Base-by-base conservation (phyloP, 2,888 invertebrate genomes). In the Diabrotica balteata region DNA sequence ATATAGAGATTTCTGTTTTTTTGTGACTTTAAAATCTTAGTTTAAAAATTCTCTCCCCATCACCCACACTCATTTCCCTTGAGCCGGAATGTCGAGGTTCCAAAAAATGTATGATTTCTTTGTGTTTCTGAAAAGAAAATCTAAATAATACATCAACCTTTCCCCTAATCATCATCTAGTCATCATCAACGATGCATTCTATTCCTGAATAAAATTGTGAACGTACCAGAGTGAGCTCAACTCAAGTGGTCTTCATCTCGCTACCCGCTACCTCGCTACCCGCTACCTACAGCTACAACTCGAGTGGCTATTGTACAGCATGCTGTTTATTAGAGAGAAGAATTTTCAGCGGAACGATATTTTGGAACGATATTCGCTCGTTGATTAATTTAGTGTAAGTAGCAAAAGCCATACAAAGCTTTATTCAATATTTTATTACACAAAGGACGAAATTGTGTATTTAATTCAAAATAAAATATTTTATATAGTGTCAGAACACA, bases 221-320 rank as follows among this genome's bases (percentile, higher is more conserved):
- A 57, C 44, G 55, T 57, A 57, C 55, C 55, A 57, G 55, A 57
- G 55, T 44, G 55, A 57, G 44, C 45, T 54, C 71, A 69, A 70
- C 72, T 78, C 76, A 77, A 78, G 78, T 77, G 79, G 76, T 69
- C 75, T 77, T 76, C 74, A 76, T 57, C 55, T 57, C 43, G 54
- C 54, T 54, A 54, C 54, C 54, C 54, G 54, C 54, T 54, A 54
- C 54, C 55, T 57, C 47, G 47, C 47, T 47, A 47, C 47, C 47
- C 47, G 79, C 78, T 78, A 78, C 78, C 79, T 78, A 77, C 47
- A 57, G 78, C 78, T 79, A 77, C 78, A 76, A 73, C 74, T 79
- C 74, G 72, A 79, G 79, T 78, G 78, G 75, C 71, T 73, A 79
- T 79, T 79, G 79, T 79, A 72, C 73, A 10, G 8, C 47, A 10